Evolutionary conservation across 1,140 invertebrate genomes (phyloP), one percentile per base, ranked within the genome.

Genomic region (Sesamia nonagrioides): DNA sequence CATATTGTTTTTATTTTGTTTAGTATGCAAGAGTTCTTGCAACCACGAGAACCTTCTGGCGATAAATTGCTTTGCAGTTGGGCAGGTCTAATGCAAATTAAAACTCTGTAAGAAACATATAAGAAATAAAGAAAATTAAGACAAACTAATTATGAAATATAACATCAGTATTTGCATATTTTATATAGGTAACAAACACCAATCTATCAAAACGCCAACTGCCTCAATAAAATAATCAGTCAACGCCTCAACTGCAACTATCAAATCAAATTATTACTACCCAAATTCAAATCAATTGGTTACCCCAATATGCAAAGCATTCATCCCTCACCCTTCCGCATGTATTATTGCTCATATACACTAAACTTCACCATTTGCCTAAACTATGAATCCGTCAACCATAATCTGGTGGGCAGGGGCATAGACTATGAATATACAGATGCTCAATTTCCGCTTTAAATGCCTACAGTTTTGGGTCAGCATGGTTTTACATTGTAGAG

Each of bases 351-450:
- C 63, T 74, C 78, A 75, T 84, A 86, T 74, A 78, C 83, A 74
- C 80, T 82, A 88, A 90, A 88, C 88, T 87, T 73, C 72, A 80
- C 81, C 83, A 91, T 91, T 90, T 90, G 86, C 77, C 84, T 88
- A 90, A 90, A 90, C 88, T 90, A 87, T 88, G 86, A 82, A 86
- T 87, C 83, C 83, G 86, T 88, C 86, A 86, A 80, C 78, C 79
- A 76, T 86, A 87, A 83, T 81, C 77, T 60, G 37, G 52, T 45
- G 33, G 66, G 61, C 35, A 42, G 73, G 45, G 58, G 58, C 66
- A 54, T 42, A 56, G 54, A 56, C 0, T 27, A 27, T 11, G 54
- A 9, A 21, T 27, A 2, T 27, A 2, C 13, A 27, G 18, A 18
- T 3, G 52, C 7, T 6, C 18, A 3, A 9, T 54, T 54, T 0